phyloP scores from a whole-genome alignment of 1,140 invertebrate species.

The Drosophila kanapiae region DNA sequence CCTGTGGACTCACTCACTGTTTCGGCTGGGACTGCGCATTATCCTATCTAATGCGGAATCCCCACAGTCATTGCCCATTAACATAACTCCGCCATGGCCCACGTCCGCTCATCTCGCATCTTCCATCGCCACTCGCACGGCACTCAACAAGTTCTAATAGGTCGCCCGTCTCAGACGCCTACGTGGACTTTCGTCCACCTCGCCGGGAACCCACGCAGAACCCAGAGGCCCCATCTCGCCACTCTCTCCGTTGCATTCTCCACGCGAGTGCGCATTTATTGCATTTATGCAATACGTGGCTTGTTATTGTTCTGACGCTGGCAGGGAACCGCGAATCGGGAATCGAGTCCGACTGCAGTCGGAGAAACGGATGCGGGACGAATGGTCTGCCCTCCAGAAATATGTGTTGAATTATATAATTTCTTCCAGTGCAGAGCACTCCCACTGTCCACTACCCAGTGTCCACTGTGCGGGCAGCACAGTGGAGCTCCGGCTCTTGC shows the following conservation, averaged over 20 bases:
- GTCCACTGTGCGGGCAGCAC: slow-evolving; percentile 42
- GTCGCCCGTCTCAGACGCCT: slow-evolving; percentile 36
- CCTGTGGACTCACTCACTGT: too few species aligned
- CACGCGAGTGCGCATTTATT: slow-evolving; percentile 56
- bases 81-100: slow-evolving; percentile 64
- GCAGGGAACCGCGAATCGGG: slow-evolving; percentile 17
- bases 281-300: slow-evolving; percentile 81
- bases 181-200: slow-evolving; percentile 39
- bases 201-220: slow-evolving; percentile 51
- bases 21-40: slow-evolving; percentile 52
- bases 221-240: not conserved
- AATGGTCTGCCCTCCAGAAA: too few species aligned
- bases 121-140: slow-evolving; percentile 55
- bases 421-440: slow-evolving; percentile 27
- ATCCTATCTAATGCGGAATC: slow-evolving; percentile 73
- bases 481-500: slow-evolving; percentile 66
- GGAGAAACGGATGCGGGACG: not conserved
- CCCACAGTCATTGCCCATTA: slow-evolving; percentile 78
- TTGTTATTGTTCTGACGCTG: slow-evolving; percentile 76
- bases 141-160: slow-evolving; percentile 78
- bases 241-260: not conserved
- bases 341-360: slow-evolving; percentile 16
- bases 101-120: slow-evolving; percentile 38
- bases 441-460: slow-evolving; percentile 46
- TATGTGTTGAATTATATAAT: not conserved